Evolutionary conservation across 2,888 invertebrate genomes (phyloP).

Genomic region (Vanessa cardui): DNA sequence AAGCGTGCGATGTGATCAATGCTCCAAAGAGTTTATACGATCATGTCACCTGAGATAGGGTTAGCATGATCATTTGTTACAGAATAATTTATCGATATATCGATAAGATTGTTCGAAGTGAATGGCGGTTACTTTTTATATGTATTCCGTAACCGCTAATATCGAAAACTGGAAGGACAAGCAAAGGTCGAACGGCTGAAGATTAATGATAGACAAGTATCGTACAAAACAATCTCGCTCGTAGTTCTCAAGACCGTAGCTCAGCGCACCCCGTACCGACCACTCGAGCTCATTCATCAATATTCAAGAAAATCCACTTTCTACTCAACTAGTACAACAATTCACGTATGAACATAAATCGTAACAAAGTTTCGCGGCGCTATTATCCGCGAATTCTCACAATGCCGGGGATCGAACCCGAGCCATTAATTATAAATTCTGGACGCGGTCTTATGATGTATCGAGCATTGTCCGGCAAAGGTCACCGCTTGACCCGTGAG

Average conservation of each 20-base stretch:
- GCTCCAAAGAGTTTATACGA: neutral
- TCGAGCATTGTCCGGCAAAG: constrained; percentile 67
- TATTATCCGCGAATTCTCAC: constrained; percentile 72
- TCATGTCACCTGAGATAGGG: constrained; percentile 6
- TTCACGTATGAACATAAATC: constrained; percentile 61
- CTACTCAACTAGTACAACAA: constrained; percentile 59
- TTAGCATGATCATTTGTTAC: constrained; percentile 3
- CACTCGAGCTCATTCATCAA: constrained; percentile 60
- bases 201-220: constrained; percentile 70
- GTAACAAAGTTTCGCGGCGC: constrained; percentile 64
- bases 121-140: neutral
- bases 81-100: constrained; percentile 1
- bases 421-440: constrained; percentile 80
- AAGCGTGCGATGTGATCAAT: constrained; percentile 5
- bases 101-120: too few species aligned
- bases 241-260: constrained; percentile 62
- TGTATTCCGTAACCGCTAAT: constrained; percentile 4
- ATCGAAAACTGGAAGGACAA: neutral
- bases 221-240: constrained; percentile 40
- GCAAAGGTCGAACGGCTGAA: constrained; percentile 53
- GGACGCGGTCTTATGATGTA: constrained; percentile 61
- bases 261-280: constrained; percentile 41
- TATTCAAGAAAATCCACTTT: constrained; percentile 80
- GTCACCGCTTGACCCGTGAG: constrained; percentile 81
- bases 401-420: constrained; percentile 55